A percentile compares a stretch with the other conserved stretches of the same genome.
Evolutionary conservation across 2,888 invertebrate species (phyloP).

Genomic region (Celastrina argiolus): DNA sequence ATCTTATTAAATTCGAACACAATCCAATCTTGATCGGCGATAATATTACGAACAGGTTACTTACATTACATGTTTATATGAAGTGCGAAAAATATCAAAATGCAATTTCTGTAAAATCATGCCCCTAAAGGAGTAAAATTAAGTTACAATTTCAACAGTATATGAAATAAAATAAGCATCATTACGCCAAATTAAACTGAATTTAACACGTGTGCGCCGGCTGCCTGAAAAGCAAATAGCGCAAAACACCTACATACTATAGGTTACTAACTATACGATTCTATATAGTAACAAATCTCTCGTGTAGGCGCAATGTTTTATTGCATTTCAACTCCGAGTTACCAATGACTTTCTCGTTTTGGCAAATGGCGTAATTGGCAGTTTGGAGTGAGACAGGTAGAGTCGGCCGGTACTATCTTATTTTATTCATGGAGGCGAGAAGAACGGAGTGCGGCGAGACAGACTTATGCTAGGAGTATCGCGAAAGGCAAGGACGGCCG

Average conservation of each 20-base stretch:
- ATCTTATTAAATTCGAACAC: background rate
- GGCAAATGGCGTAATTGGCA: constrained; percentile 35
- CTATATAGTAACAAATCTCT: constrained; percentile 58
- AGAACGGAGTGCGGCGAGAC: constrained; percentile 47
- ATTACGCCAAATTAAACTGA: constrained; percentile 56
- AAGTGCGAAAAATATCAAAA: background rate
- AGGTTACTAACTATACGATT: constrained; percentile 47
- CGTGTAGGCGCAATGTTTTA: constrained; percentile 58
- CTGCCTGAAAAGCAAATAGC: constrained; percentile 54
- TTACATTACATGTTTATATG: background rate
- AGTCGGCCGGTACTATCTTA: constrained; percentile 53
- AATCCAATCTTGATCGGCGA: background rate
- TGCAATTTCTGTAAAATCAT: background rate
- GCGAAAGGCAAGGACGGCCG: constrained; percentile 51
- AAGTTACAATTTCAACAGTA: constrained; percentile 7
- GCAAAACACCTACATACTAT: constrained; percentile 45
- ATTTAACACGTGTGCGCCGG: constrained; percentile 57
- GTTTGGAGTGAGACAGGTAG: constrained; percentile 52
- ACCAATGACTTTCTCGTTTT: constrained; percentile 45
- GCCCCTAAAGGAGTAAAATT: background rate
- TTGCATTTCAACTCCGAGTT: constrained; percentile 54
- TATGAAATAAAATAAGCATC: constrained; percentile 35
- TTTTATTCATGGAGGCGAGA: constrained; percentile 64
- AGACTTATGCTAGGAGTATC: constrained; percentile 45
- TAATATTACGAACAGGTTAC: background rate